Base-by-base conservation (phyloP, 2,113 vertebrate species). In the Caranx melampygus region DNA sequence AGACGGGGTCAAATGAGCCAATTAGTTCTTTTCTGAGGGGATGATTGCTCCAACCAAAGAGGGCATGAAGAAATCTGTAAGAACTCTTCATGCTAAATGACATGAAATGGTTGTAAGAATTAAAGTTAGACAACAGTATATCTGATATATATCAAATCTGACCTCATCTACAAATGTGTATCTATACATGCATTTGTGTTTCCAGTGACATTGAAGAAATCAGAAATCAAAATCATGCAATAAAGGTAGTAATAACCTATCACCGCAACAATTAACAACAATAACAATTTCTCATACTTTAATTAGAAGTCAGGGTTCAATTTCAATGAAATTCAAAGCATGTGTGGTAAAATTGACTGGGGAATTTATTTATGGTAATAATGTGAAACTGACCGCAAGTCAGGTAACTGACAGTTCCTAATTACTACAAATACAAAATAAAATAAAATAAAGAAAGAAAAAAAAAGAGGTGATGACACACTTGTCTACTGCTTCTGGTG, bases 1-100 rank as follows among this genome's bases (percentile, higher is more conserved):
- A 5, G 33, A 73, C 73, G 20, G 18, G 26, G 70, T 72, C 59
- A 83, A 84, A 84, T 26, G 1, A 76, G 55, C 65, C 33, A 26
- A 55, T 69, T 72, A 67, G 61, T 51, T 45, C 10, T 61, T 84
- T 68, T 63, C 14, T 49, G 5, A 12, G 34, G 51, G 49, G 76
- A 61, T 58, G 40, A n/a, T 5, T 51, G 35, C 20, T 65, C 37
- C n/a, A 62, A 37, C 37, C 31, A 51, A 62, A 63, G 42, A 58
- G 37, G 15, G 3, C 71, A 72, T 31, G 49, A 60, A 64, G n/a
- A 66, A 18, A 18, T 35, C 33, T 18, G 15, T 66, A 47, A 40
- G 79, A 72, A 55, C 26, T 54, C 31, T 59, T 52, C 44, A 59
- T 13, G 21, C 49, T 78, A 21, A 65, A 59, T 2, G 14, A 49